These are phyloP conservation scores for Eupithecia subumbrata DNA, from an alignment of 2,888 invertebrate species.

Conservation along the genomic window DNA sequence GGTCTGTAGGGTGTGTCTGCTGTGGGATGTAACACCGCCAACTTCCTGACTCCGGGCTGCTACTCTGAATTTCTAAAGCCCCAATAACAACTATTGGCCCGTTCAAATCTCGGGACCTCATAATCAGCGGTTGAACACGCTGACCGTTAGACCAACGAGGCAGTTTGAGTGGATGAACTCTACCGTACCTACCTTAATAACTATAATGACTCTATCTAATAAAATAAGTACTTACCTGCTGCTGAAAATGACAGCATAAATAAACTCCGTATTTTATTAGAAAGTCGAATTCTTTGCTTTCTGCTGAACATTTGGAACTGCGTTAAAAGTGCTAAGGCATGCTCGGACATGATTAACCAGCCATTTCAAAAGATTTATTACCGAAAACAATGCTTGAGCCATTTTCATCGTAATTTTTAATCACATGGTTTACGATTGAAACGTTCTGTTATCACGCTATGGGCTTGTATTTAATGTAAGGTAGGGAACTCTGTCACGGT, in stretches of 20 bases:
- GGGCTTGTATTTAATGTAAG: conserved; percentile 3
- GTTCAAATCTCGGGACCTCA: too few species aligned
- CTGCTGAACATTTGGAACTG: not conserved
- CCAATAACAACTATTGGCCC: too few species aligned
- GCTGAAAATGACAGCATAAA: not conserved
- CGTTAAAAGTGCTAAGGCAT: not conserved
- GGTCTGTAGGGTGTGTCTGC: too few species aligned
- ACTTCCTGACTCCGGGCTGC: too few species aligned
- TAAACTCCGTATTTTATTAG: not conserved
- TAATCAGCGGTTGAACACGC: too few species aligned
- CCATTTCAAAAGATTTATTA: conserved; percentile 4
- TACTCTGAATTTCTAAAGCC: too few species aligned
- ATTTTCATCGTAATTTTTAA: conserved; percentile 14
- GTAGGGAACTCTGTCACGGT: conserved; percentile 3
- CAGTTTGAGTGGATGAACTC: too few species aligned
- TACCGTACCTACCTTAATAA: too few species aligned
- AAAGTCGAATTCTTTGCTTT: not conserved
- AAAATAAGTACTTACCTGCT: too few species aligned
- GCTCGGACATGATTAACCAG: conserved; percentile 1
- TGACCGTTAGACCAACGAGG: too few species aligned
- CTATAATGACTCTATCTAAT: too few species aligned
- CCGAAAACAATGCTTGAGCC: conserved; percentile 8
- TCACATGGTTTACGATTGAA: conserved; percentile 4
- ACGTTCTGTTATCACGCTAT: conserved; percentile 2
- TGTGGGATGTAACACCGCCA: too few species aligned